Conservation (phyloP, 2,797 vertebrate species). For the Rachycentron canadum region DNA sequence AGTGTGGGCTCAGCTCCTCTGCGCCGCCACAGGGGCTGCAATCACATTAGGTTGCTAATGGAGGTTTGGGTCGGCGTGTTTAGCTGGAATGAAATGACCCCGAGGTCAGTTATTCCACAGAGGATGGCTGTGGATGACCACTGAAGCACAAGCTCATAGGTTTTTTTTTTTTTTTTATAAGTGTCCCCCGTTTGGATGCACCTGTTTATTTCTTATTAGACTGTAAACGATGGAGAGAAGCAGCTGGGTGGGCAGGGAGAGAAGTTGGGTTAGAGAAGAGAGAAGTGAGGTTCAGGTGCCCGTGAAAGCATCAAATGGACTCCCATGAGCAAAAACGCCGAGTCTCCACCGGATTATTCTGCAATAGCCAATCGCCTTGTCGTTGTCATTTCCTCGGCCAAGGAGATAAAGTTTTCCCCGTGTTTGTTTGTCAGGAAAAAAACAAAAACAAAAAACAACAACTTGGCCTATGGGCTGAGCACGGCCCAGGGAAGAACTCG, state of each 20-base stretch:
- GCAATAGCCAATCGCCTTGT: neutral
- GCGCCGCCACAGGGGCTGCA: constrained; percentile 43
- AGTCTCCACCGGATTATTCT: constrained; percentile 1
- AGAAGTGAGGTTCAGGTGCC: neutral
- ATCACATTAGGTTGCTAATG: constrained; percentile 75
- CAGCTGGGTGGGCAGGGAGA: constrained; percentile 2
- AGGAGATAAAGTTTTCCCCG: too few relatives aligned
- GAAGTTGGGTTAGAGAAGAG: too few relatives aligned
- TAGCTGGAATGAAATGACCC: constrained; percentile 43
- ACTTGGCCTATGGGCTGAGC: too few relatives aligned
- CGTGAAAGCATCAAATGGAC: neutral
- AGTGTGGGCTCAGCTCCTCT: constrained; percentile 69
- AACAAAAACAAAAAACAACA: too few relatives aligned
- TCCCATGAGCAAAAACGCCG: neutral
- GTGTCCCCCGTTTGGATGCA: constrained; percentile 4
- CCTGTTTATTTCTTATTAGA: constrained; percentile 3
- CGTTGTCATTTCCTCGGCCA: too few relatives aligned
- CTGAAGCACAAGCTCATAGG: constrained; percentile 5
- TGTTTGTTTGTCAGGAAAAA: too few relatives aligned
- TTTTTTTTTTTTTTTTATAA: constrained; percentile 6
- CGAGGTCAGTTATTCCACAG: constrained; percentile 26
- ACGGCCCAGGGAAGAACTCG: too few relatives aligned
- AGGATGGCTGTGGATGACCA: constrained; percentile 10
- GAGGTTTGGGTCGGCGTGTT: constrained; percentile 56
- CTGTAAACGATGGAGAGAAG: neutral